Conservation (phyloP, 2,113 vertebrate genomes). For the Uropsilus gracilis region DNA sequence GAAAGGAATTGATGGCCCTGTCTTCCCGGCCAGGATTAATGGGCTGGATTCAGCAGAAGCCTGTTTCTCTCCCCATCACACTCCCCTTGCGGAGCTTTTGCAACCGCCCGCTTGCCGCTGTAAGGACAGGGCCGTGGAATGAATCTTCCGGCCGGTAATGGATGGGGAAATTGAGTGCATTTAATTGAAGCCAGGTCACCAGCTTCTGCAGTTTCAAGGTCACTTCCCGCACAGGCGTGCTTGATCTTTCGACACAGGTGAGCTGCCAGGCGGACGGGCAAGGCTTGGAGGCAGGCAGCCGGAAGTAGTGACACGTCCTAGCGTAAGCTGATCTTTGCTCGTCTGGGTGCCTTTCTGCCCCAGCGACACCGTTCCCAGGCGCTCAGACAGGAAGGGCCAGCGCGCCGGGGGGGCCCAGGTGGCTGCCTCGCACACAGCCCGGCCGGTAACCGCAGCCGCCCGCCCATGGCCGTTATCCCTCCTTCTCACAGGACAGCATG, state of each 20-base stretch:
- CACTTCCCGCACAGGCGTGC: neutral
- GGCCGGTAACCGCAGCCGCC: too few relatives aligned
- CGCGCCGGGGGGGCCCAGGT: too few relatives aligned
- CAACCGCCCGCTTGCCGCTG: too few relatives aligned
- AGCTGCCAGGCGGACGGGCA: neutral
- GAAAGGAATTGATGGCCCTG: conserved; percentile 35
- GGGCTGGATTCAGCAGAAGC: conserved; percentile 13
- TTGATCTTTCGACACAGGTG: neutral
- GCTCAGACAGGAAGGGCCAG: too few relatives aligned
- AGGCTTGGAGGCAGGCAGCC: too few relatives aligned
- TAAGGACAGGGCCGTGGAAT: neutral
- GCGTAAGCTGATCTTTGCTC: neutral
- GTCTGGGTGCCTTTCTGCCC: neutral
- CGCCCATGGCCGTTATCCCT: too few relatives aligned
- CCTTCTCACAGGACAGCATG: too few relatives aligned
- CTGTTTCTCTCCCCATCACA: conserved; percentile 47
- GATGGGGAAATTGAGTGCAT: conserved; percentile 9
- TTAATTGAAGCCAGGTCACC: neutral
- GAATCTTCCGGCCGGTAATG: neutral
- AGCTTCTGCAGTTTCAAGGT: neutral
- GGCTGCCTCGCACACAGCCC: too few relatives aligned
- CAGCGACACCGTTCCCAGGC: too few relatives aligned
- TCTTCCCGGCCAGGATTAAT: conserved; percentile 50
- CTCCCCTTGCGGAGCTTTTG: neutral
- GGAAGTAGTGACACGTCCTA: neutral